Evolutionary conservation across 2,113 vertebrate species (phyloP), one percentile per base, ranked within the genome.

Genomic region (Zeus faber): DNA sequence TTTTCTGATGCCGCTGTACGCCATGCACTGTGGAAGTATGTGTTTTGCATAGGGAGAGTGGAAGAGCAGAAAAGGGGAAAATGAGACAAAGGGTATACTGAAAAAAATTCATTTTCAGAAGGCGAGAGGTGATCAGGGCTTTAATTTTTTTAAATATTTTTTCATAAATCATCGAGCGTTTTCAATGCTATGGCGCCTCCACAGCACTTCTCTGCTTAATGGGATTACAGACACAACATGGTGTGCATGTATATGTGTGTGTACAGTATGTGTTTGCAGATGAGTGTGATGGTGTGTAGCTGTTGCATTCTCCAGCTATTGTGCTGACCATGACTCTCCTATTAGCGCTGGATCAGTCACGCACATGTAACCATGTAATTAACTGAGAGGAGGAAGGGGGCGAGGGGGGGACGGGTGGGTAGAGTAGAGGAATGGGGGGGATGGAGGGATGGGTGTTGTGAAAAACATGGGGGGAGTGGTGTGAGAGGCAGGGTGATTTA

Each of bases 321-420:
- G 54, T 50, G 57, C 69, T 66, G 71, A 76, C 74, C 74, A 58
- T 71, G 74, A 77, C 68, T 62, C 59, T 60, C 62, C 68, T 70
- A 79, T 82, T 82, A 84, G 50, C 61, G 61, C 53, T 21, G 58
- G 66, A 83, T 84, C 70, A 62, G 84, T 76, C 80, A 83, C 37
- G 72, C 76, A 72, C 70, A 67, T 67, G 67, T 48, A 70, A 69
- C 56, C 79, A 58, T 81, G 81, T 85, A 85, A 88, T 88, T 84
- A 86, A 80, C 64, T 64, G 56, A 70, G 51, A 48, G 26, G 40
- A 24, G 23, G 4, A 21, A 27, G 22, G 43, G 49, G 13, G 46
- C 17, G 39, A 1, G 16, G 44, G 51, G 14, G 3, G 25, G 20
- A 17, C 1, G 22, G 49, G 31, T 29, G 35, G 3, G 22, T n/a